A percentile compares a stretch with the other conserved stretches of the same genome.
These are phyloP conservation scores for Aleiodes testaceus DNA, from an alignment of 2,888 invertebrate species.

Conservation along the genomic window DNA sequence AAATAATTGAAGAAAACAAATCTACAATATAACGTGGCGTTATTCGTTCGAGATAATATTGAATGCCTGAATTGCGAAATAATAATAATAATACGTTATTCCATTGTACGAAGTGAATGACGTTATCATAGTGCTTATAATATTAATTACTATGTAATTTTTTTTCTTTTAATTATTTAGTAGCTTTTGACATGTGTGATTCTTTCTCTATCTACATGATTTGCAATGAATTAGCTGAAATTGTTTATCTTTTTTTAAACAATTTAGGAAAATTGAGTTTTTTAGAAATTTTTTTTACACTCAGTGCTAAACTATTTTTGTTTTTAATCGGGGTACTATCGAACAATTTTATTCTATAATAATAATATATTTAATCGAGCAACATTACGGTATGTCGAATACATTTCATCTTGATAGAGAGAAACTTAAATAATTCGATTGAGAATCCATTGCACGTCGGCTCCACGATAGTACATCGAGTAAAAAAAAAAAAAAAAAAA, in stretches of 20 bases:
- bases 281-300: background rate
- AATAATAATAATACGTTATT: too few relatives aligned
- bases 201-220: too few relatives aligned
- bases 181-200: too few relatives aligned
- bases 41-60: constrained; percentile 9
- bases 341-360: constrained; percentile 8
- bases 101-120: too few relatives aligned
- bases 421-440: background rate
- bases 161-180: too few relatives aligned
- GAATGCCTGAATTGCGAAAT: too few relatives aligned
- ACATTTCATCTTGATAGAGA: background rate
- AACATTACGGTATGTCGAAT: constrained; percentile 4
- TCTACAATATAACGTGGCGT: constrained; percentile 1
- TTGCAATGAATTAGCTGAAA: too few relatives aligned
- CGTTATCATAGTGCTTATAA: too few relatives aligned
- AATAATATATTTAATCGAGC: constrained; percentile 23
- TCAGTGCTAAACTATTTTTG: too few relatives aligned
- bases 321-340: constrained; percentile 12
- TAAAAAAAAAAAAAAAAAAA: too few relatives aligned
- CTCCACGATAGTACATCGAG: constrained; percentile 34
- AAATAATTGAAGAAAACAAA: background rate
- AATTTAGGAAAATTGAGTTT: background rate
- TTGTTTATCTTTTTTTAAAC: too few relatives aligned
- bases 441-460: constrained; percentile 11
- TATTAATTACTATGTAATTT: too few relatives aligned